A percentile compares a stretch with the other conserved stretches of the same genome.
These are phyloP conservation scores for Lingula anatina DNA, from an alignment of 2,888 invertebrate species.

Conservation along the genomic window DNA sequence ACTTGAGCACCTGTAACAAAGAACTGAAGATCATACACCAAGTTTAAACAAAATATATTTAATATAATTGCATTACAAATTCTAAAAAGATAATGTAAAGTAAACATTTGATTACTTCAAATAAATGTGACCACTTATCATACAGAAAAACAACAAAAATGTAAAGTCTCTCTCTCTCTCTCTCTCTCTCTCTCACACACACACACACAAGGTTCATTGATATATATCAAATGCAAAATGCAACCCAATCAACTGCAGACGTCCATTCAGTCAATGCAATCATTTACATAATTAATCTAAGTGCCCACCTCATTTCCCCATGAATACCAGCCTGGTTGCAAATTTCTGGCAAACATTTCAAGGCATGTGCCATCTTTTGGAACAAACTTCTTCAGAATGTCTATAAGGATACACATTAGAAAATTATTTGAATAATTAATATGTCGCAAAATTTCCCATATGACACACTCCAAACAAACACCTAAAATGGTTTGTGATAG, in stretches of 20 bases:
- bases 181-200: neutral
- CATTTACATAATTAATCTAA: neutral
- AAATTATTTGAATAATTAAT: too few relatives aligned
- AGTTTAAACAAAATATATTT: too few relatives aligned
- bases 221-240: neutral
- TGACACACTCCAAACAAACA: neutral
- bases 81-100: too few relatives aligned
- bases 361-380: constrained; percentile 62
- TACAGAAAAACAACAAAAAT: neutral
- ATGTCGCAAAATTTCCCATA: too few relatives aligned
- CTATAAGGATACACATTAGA: constrained; percentile 57
- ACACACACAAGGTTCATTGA: neutral
- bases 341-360: constrained; percentile 88
- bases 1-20: too few relatives aligned
- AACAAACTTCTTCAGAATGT: constrained; percentile 62
- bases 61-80: too few relatives aligned
- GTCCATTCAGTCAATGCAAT: neutral
- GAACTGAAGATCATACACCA: too few relatives aligned
- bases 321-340: constrained; percentile 78
- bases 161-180: too few relatives aligned
- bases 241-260: neutral
- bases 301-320: constrained; percentile 74
- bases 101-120: too few relatives aligned
- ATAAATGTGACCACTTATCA: too few relatives aligned
- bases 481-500: neutral